Evolutionary conservation across 2,113 vertebrate species (phyloP).

Genomic region (Anser brachyrhynchus): DNA sequence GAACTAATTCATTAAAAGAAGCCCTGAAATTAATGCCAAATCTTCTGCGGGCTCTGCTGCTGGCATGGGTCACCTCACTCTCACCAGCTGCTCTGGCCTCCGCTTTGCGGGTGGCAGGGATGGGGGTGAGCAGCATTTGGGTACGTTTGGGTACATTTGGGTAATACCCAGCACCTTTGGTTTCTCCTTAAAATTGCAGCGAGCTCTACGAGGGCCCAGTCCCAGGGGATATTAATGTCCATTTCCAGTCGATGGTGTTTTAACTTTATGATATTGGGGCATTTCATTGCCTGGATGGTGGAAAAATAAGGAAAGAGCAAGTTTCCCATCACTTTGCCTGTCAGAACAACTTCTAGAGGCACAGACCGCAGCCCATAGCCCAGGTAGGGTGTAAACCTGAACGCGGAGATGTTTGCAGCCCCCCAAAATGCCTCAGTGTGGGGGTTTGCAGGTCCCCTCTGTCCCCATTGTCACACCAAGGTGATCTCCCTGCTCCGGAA

Average conservation of each 20-base stretch:
- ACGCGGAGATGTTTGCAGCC: fast-evolving
- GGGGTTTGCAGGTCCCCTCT: neutral
- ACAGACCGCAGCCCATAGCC: neutral
- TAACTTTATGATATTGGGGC: fast-evolving
- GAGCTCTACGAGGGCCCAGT: fast-evolving
- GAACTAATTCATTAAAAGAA: neutral
- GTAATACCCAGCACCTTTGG: neutral
- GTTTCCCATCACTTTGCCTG: neutral
- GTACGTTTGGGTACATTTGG: neutral
- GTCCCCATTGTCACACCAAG: fast-evolving
- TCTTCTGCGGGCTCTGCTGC: neutral
- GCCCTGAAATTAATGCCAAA: neutral
- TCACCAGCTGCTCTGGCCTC: fast-evolving
- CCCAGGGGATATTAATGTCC: neutral
- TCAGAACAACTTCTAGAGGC: neutral
- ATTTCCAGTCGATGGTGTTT: neutral
- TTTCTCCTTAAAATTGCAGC: neutral
- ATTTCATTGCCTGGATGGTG: neutral
- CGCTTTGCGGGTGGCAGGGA: fast-evolving
- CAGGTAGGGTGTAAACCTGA: neutral
- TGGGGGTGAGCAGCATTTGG: fast-evolving
- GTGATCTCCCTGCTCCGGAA: neutral
- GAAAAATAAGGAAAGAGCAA: fast-evolving
- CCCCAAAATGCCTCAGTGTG: fast-evolving
- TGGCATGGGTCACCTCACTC: fast-evolving